Evolutionary conservation across 2,797 vertebrate species (phyloP).

Genomic region (Myotis daubentonii): DNA sequence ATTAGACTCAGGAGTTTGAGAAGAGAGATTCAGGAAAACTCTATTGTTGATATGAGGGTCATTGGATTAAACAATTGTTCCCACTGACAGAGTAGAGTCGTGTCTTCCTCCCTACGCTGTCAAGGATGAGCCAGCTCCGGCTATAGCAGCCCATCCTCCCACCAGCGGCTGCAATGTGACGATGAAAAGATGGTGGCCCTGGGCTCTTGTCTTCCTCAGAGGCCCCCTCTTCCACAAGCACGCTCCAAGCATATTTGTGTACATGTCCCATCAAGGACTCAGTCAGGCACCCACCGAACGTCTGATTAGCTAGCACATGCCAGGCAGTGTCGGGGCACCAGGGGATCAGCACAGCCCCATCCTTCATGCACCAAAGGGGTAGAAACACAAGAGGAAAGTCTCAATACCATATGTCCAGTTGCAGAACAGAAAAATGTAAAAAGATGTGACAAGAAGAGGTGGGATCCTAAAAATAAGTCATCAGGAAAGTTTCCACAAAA

Average conservation of each 20-base stretch:
- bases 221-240: background rate
- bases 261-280: background rate
- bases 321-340: background rate
- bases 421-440: background rate
- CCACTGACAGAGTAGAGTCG: background rate
- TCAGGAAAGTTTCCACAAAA: background rate
- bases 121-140: background rate
- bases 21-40: background rate
- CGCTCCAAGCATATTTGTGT: fast-evolving
- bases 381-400: background rate
- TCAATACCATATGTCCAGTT: background rate
- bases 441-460: background rate
- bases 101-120: background rate
- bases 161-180: fast-evolving
- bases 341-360: background rate
- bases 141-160: background rate
- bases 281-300: fast-evolving
- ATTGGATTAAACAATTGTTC: background rate
- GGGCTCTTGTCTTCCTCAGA: background rate
- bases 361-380: background rate
- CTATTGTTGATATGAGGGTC: background rate
- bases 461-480: background rate
- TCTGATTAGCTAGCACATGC: background rate
- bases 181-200: background rate
- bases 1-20: background rate